phyloP scores from a whole-genome alignment of 2,888 invertebrate species.

The Parnassius glacialis region DNA sequence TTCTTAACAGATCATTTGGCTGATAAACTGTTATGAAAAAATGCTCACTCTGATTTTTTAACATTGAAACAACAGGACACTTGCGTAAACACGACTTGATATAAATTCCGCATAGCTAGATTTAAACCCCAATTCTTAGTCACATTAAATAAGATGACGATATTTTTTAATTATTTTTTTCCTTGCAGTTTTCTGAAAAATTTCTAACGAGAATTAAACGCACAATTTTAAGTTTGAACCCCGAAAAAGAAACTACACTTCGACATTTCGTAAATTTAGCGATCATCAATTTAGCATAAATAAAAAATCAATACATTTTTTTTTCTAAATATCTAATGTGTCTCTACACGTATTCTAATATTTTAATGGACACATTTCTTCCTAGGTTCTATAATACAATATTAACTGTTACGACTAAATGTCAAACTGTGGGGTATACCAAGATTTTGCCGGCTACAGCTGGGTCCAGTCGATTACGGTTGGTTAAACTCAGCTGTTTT shows the following conservation, averaged over 20 bases:
- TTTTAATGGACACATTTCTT: slow-evolving; percentile 48
- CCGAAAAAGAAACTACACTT: slow-evolving; percentile 62
- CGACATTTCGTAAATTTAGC: slow-evolving; percentile 31
- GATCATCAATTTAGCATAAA: slow-evolving; percentile 20
- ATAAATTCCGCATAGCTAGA: slow-evolving; percentile 60
- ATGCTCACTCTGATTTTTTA: slow-evolving; percentile 47
- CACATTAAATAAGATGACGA: slow-evolving; percentile 60
- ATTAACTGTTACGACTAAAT: slow-evolving; percentile 7
- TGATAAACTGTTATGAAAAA: slow-evolving; percentile 45
- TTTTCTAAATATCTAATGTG: slow-evolving; percentile 30
- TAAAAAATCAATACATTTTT: slow-evolving; percentile 16
- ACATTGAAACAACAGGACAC: slow-evolving; percentile 60
- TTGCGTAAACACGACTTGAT: slow-evolving; percentile 58
- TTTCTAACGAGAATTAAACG: slow-evolving; percentile 32
- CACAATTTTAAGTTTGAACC: slow-evolving; percentile 37
- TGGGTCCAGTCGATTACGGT: too few species aligned
- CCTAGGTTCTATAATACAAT: slow-evolving; percentile 42
- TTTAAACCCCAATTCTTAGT: slow-evolving; percentile 53
- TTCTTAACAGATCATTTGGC: slow-evolving; percentile 37
- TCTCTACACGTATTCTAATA: slow-evolving; percentile 27
- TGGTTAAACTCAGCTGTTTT: too few species aligned
- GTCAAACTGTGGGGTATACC: too few species aligned
- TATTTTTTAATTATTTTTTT: slow-evolving; percentile 54
- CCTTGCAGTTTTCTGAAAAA: slow-evolving; percentile 46
- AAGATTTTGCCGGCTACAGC: too few species aligned